Evolutionary conservation across 2,113 vertebrate species (phyloP).

Genomic region (Urocitellus parryii): DNA sequence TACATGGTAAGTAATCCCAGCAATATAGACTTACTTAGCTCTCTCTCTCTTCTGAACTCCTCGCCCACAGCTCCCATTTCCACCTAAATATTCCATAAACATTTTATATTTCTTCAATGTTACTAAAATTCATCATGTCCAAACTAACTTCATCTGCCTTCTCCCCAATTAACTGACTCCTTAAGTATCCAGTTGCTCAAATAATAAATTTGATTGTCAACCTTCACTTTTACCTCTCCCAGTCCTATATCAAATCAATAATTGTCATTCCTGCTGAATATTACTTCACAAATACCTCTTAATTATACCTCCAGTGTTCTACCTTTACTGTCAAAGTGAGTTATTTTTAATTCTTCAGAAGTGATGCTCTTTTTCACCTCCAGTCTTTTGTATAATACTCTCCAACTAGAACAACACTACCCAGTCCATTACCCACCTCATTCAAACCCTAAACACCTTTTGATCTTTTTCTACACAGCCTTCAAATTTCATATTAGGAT

Average conservation of each 20-base stretch:
- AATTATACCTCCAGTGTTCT: neutral
- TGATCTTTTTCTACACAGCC: neutral
- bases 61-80: neutral
- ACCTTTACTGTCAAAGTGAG: neutral
- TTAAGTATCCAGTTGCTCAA: neutral
- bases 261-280: neutral
- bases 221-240: neutral
- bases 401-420: neutral
- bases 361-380: neutral
- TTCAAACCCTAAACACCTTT: neutral
- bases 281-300: neutral
- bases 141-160: neutral
- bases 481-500: neutral
- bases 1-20: neutral
- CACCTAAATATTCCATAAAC: neutral
- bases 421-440: neutral
- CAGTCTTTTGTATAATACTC: neutral
- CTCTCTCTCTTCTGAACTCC: neutral
- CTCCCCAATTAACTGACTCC: neutral
- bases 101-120: conserved; percentile 12
- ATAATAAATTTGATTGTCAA: neutral
- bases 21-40: neutral
- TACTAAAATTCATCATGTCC: conserved; percentile 10
- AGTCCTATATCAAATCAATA: neutral
- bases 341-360: neutral